A percentile compares a stretch with the other conserved stretches of the same genome.
phyloP scores from a whole-genome alignment of 2,797 vertebrate species.

The Semaprochilodus insignis region DNA sequence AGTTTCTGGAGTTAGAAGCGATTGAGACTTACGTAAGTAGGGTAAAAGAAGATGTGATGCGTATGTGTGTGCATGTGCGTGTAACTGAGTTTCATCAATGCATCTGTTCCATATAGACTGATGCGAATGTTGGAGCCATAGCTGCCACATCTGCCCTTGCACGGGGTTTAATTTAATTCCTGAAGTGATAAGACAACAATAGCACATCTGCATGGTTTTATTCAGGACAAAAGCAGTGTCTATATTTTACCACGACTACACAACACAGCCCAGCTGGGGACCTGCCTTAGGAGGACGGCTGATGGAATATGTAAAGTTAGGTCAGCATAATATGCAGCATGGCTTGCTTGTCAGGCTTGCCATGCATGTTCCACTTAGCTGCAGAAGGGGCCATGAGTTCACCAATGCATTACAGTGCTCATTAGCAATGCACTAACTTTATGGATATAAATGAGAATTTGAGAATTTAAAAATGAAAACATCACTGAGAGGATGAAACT shows the following conservation, averaged over 20 bases:
- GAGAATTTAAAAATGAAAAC: no score
- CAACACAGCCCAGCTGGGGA: slow-evolving; percentile 48
- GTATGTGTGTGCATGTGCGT: slow-evolving; percentile 14
- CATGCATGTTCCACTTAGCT: background rate
- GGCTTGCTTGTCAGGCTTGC: background rate
- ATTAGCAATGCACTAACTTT: background rate
- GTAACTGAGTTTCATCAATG: slow-evolving; percentile 29
- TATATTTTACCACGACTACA: slow-evolving; percentile 49
- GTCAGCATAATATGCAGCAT: slow-evolving; percentile 6
- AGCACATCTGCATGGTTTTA: slow-evolving; percentile 39
- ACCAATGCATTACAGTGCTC: background rate
- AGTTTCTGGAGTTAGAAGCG: background rate
- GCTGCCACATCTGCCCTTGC: slow-evolving; percentile 38
- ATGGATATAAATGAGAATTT: no score
- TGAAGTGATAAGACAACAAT: slow-evolving; percentile 36
- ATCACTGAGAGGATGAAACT: no score
- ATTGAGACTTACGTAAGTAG: background rate
- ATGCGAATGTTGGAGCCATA: slow-evolving; percentile 24
- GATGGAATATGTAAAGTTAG: slow-evolving; percentile 46
- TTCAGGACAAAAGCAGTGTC: slow-evolving; percentile 37
- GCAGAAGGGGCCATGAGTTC: background rate
- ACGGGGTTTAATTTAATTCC: slow-evolving; percentile 42
- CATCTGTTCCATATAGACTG: slow-evolving; percentile 54
- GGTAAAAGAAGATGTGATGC: background rate
- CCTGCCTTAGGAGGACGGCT: slow-evolving; percentile 13